Conservation (phyloP, 2,797 vertebrate species). For the Diceros bicornis region DNA sequence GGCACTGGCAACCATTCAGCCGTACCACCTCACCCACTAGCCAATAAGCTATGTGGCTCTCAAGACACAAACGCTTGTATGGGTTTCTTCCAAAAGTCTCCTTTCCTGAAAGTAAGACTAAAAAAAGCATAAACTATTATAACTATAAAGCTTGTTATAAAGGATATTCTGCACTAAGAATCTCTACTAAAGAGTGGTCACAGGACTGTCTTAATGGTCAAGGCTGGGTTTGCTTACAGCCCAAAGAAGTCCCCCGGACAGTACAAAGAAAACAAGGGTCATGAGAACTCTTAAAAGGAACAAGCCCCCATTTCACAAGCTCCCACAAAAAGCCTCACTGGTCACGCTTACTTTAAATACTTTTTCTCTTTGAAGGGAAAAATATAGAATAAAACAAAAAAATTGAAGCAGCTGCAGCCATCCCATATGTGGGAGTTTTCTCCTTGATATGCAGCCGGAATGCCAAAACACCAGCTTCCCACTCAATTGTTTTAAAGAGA, state of each 20-base stretch:
- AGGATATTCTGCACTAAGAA: background rate
- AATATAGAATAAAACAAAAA: conserved; percentile 33
- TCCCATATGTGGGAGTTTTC: background rate
- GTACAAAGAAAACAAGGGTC: background rate
- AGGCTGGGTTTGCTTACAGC: background rate
- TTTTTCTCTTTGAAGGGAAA: conserved; percentile 5
- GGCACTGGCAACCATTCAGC: accelerated
- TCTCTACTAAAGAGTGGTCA: background rate
- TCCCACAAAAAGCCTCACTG: background rate
- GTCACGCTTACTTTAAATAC: background rate
- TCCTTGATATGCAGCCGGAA: background rate
- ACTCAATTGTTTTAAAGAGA: background rate
- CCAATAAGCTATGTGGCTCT: accelerated
- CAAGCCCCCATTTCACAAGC: background rate
- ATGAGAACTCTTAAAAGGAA: background rate
- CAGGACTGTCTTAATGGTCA: background rate
- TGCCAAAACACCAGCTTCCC: background rate
- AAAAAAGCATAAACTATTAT: background rate
- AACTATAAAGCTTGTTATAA: no score
- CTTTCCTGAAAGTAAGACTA: background rate
- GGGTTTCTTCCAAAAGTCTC: background rate
- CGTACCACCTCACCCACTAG: accelerated
- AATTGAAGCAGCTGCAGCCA: conserved; percentile 41
- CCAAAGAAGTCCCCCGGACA: background rate
- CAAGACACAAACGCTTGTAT: background rate